Evolutionary conservation across 2,888 invertebrate species (phyloP).

Genomic region (Baccha elongata): DNA sequence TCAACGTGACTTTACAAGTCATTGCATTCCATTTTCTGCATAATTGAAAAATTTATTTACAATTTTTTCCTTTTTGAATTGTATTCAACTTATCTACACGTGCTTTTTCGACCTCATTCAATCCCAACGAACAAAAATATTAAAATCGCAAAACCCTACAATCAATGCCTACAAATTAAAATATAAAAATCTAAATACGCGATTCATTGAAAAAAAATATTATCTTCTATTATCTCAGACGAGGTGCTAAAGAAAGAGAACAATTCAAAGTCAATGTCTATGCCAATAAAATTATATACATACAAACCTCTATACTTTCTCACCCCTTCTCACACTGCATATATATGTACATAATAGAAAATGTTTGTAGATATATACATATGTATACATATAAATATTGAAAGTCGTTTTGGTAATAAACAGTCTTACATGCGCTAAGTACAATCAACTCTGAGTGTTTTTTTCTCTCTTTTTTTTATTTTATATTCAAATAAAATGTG

Average conservation of each 20-base stretch:
- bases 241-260: background rate
- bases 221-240: background rate
- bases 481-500: constrained; percentile 55
- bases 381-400: too few species aligned
- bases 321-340: constrained; percentile 27
- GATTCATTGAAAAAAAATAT: constrained; percentile 33
- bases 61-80: background rate
- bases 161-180: background rate
- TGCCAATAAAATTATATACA: constrained; percentile 14
- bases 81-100: background rate
- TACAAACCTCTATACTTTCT: background rate
- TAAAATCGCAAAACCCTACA: background rate
- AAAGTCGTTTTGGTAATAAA: constrained; percentile 38
- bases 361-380: too few species aligned
- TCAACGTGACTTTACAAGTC: background rate
- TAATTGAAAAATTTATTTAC: background rate
- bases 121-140: background rate
- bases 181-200: background rate
- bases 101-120: background rate
- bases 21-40: background rate
- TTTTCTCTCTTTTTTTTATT: constrained; percentile 25
- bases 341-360: too few species aligned
- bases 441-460: constrained; percentile 61
- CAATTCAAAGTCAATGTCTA: constrained; percentile 31
- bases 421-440: constrained; percentile 29